These are phyloP conservation scores for Panagrolaimus sp. DNA, from an alignment of 1,140 invertebrate genomes.

Conservation along the genomic window DNA sequence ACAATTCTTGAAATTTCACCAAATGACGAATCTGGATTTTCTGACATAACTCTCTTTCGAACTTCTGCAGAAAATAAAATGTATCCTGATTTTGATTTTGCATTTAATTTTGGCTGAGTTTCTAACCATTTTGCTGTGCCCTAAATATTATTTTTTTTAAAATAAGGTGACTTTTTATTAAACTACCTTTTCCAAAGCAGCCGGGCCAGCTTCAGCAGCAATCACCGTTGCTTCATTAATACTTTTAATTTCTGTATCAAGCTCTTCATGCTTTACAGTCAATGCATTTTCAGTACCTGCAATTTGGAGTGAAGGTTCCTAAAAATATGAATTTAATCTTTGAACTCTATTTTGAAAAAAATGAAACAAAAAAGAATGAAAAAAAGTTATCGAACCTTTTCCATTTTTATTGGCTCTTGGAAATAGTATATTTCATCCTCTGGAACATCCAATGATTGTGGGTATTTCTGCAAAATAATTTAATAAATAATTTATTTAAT, in stretches of 20 bases:
- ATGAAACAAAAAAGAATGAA: slow-evolving; percentile 11
- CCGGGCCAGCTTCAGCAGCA: slow-evolving; percentile 11
- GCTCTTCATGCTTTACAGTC: slow-evolving; percentile 68
- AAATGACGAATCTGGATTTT: slow-evolving; percentile 88
- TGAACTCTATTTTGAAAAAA: neutral
- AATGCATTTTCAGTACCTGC: slow-evolving; percentile 60
- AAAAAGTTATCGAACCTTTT: slow-evolving; percentile 63
- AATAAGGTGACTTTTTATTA: neutral
- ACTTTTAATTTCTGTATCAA: slow-evolving; percentile 58
- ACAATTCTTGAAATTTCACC: slow-evolving; percentile 95
- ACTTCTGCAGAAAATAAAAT: slow-evolving; percentile 96
- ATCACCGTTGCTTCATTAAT: slow-evolving; percentile 63
- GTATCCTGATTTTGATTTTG: slow-evolving; percentile 76
- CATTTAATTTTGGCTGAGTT: slow-evolving; percentile 60
- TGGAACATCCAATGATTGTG: slow-evolving; percentile 73
- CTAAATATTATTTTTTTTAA: neutral
- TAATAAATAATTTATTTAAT: neutral
- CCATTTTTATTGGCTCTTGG: slow-evolving; percentile 67
- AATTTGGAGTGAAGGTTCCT: slow-evolving; percentile 64
- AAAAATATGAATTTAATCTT: slow-evolving; percentile 24
- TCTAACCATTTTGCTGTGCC: slow-evolving; percentile 40
- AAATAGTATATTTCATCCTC: slow-evolving; percentile 90
- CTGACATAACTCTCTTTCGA: slow-evolving; percentile 74
- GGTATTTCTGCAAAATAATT: slow-evolving; percentile 67
- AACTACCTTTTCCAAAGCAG: slow-evolving; percentile 36